A percentile compares a stretch with the other conserved stretches of the same genome.
Evolutionary conservation across 1,140 invertebrate genomes (phyloP).

Genomic region (Drosophila trapezifrons): DNA sequence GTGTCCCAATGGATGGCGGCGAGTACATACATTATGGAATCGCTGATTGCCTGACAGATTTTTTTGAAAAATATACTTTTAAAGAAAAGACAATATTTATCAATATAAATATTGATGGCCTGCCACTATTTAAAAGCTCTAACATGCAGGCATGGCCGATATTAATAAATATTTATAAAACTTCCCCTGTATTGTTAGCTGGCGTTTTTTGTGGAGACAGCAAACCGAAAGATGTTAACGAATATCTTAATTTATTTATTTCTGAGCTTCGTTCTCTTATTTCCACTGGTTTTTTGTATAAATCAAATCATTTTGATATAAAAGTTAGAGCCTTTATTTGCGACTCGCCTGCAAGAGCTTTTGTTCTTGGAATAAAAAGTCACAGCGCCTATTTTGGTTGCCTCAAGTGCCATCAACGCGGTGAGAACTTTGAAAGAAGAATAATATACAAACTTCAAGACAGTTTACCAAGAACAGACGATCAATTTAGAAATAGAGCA

Average conservation of each 20-base stretch:
- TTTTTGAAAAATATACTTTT: slow-evolving; percentile 12
- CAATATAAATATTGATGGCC: slow-evolving; percentile 17
- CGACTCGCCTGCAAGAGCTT: background rate
- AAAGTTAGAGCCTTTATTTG: background rate
- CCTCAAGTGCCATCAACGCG: background rate
- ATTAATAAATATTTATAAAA: slow-evolving; percentile 22
- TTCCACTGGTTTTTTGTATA: background rate
- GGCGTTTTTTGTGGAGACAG: too few species aligned
- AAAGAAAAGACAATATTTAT: slow-evolving; percentile 7
- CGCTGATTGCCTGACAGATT: slow-evolving; percentile 14
- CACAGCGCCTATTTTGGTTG: background rate
- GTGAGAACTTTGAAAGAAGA: background rate
- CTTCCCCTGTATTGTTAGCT: too few species aligned
- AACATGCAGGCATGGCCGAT: slow-evolving; percentile 14
- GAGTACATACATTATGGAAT: slow-evolving; percentile 25
- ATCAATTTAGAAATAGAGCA: slow-evolving; percentile 15
- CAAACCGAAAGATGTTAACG: background rate
- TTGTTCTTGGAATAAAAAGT: background rate
- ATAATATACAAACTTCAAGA: slow-evolving; percentile 2
- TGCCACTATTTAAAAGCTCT: slow-evolving; percentile 17
- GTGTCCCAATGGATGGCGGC: too few species aligned
- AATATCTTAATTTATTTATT: slow-evolving; percentile 9
- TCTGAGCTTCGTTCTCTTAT: background rate
- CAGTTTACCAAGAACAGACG: slow-evolving; percentile 8
- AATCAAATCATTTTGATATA: background rate